Base-by-base conservation (phyloP, 1,140 invertebrate species). In the Brachionus rubens region DNA sequence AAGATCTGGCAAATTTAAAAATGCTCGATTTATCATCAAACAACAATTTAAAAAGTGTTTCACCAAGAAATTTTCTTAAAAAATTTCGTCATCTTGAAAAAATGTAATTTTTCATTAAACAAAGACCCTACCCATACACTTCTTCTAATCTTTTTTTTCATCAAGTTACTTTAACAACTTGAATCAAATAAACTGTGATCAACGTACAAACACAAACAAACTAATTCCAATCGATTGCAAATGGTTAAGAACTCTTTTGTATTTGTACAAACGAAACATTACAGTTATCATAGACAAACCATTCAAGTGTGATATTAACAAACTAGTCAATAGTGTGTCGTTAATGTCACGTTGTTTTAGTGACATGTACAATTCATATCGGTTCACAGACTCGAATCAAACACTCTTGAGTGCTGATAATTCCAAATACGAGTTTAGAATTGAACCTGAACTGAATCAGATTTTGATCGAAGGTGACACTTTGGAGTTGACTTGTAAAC, bases 401-500 rank as follows among this genome's bases (percentile, higher is more conserved):
- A 54, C 68, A n/a, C 16, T 50, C 1, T 4, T 54, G 6, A 48
- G 30, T 19, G 47, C 50, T 3, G 68, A 48, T 26, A 72, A 48
- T 33, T 54, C 68, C 12, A 54, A 72, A 21, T 48, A 50, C 16
- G 68, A 72, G 28, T 65, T 65, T 41, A 36, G 46, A 40, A 48
- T 72, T 1, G 46, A 50, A 16, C 68, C 68, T 40, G 30, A 72
- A 50, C n/a, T 50, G 12, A 72, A 72, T 14, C 68, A 72, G 30
- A 72, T 72, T 50, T 26, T 72, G 28, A 72, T 72, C 24, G 68
- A 72, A 48, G 68, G 68, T 9, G 68, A 72, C 28, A 48, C 46
- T 21, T 24, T 72, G 14, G 68, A 72, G 46, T 33, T 72, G 10
- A 54, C 33, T 16, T 72, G 68, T 24, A 72, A 50, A 21, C 46